These are phyloP conservation scores for Zaprionus camerounensis DNA, from an alignment of 1,140 invertebrate species.

Conservation along the genomic window DNA sequence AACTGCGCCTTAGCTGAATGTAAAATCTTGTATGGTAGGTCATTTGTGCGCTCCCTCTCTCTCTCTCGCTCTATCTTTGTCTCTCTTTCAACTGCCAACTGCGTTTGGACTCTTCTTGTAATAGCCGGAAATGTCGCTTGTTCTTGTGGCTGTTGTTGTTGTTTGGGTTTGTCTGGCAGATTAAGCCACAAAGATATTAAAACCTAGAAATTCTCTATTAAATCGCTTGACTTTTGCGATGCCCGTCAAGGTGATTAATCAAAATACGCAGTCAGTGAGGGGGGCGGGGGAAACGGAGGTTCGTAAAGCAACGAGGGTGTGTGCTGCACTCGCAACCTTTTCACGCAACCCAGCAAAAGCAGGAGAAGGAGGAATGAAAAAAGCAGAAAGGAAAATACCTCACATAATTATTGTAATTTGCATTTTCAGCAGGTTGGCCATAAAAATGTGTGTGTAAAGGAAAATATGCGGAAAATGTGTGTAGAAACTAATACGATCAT, in stretches of 20 bases:
- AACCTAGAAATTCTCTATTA: slow-evolving; percentile 20
- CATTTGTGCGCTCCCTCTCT: slow-evolving; percentile 26
- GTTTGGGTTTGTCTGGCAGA: slow-evolving; percentile 38
- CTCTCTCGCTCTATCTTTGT: background rate
- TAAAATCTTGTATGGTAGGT: slow-evolving; percentile 62
- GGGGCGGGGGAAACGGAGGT: background rate
- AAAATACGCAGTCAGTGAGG: slow-evolving; percentile 39
- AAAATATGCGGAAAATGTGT: slow-evolving; percentile 51
- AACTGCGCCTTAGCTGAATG: slow-evolving; percentile 49
- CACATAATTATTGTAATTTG: slow-evolving; percentile 78
- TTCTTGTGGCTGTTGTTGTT: slow-evolving; percentile 25
- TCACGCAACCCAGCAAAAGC: slow-evolving; percentile 16
- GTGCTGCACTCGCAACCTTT: slow-evolving; percentile 42
- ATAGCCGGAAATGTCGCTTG: slow-evolving; percentile 74
- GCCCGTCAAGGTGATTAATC: slow-evolving; percentile 62
- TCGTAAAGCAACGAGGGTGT: slow-evolving; percentile 22
- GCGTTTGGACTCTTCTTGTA: slow-evolving; percentile 34
- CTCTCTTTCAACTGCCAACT: background rate
- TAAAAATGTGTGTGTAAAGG: slow-evolving; percentile 9
- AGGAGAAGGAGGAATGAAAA: background rate
- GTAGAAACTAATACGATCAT: slow-evolving; percentile 66
- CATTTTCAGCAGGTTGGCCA: slow-evolving; percentile 57
- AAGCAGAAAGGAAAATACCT: slow-evolving; percentile 45
- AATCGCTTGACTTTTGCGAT: slow-evolving; percentile 28
- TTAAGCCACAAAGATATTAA: slow-evolving; percentile 49